These are phyloP conservation scores for Crotalus horridus DNA, from an alignment of 2,113 vertebrate genomes.

Conservation along the genomic window DNA sequence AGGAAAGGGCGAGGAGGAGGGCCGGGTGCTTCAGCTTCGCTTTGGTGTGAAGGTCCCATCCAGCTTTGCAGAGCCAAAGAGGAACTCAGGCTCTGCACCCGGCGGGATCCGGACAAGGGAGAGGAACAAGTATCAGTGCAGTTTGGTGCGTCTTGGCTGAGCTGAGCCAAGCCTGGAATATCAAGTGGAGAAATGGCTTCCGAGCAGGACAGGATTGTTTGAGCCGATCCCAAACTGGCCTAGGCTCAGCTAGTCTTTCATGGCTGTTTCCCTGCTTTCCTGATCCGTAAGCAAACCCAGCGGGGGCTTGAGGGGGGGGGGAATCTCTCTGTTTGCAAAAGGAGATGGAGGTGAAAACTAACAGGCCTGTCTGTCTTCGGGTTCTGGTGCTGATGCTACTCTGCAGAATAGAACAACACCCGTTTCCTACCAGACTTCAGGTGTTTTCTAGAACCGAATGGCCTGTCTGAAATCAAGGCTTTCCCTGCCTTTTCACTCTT, in stretches of 20 bases:
- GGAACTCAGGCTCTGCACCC: too few relatives aligned
- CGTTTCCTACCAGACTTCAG: background rate
- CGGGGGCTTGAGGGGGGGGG: background rate
- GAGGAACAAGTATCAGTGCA: background rate
- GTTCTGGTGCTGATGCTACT: background rate
- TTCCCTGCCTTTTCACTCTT: background rate
- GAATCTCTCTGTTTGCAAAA: background rate
- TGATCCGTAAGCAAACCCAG: background rate
- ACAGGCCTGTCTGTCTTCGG: background rate
- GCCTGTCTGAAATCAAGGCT: background rate
- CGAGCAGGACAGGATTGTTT: background rate
- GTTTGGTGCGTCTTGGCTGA: too few relatives aligned
- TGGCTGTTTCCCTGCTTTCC: background rate
- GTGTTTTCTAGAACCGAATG: background rate
- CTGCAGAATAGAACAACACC: background rate
- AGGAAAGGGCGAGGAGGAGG: background rate
- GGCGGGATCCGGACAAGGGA: background rate
- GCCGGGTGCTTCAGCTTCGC: background rate
- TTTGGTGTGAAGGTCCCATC: background rate
- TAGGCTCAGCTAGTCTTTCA: background rate
- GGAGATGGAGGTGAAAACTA: background rate
- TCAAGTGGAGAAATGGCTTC: background rate
- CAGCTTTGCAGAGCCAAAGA: background rate
- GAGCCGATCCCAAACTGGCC: background rate
- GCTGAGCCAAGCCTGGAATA: background rate